Percentiles rank a stretch among this genome's conserved stretches.
Conservation (phyloP, 2,888 invertebrate species). For the Cephus nigrinus region DNA sequence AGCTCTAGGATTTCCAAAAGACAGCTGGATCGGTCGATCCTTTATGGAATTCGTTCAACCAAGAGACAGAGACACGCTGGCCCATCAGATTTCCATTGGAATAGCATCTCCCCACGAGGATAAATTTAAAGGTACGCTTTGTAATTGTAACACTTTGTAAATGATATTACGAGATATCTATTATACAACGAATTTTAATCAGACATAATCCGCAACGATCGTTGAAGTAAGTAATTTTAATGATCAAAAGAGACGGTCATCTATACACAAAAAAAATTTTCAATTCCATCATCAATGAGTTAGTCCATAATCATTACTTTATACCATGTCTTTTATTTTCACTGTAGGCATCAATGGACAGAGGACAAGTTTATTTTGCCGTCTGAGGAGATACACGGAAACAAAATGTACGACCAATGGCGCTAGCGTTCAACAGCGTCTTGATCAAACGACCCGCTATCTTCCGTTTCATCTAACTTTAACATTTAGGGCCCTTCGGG, state of each 20-base stretch:
- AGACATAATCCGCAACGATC: background rate
- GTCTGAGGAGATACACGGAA: constrained; percentile 76
- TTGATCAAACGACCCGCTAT: constrained; percentile 72
- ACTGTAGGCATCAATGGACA: constrained; percentile 33
- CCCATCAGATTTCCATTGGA: constrained; percentile 79
- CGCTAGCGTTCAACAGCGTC: constrained; percentile 56
- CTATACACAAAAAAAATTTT: background rate
- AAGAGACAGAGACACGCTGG: constrained; percentile 79
- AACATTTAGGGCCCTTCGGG: constrained; percentile 71
- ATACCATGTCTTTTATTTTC: background rate
- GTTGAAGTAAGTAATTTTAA: background rate
- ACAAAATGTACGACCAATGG: constrained; percentile 32
- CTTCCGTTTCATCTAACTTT: constrained; percentile 80
- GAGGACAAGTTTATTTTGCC: constrained; percentile 69
- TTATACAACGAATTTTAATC: background rate
- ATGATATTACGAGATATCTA: background rate
- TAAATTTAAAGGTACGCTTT: constrained; percentile 44
- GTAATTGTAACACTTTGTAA: background rate
- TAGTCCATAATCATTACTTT: background rate
- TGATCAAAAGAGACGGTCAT: background rate
- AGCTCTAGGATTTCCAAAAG: constrained; percentile 81
- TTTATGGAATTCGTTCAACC: constrained; percentile 90
- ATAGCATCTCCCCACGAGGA: constrained; percentile 73
- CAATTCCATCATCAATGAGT: background rate
- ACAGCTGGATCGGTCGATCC: constrained; percentile 87